phyloP scores from a whole-genome alignment of 2,797 vertebrate species.

The Gastrophryne carolinensis region DNA sequence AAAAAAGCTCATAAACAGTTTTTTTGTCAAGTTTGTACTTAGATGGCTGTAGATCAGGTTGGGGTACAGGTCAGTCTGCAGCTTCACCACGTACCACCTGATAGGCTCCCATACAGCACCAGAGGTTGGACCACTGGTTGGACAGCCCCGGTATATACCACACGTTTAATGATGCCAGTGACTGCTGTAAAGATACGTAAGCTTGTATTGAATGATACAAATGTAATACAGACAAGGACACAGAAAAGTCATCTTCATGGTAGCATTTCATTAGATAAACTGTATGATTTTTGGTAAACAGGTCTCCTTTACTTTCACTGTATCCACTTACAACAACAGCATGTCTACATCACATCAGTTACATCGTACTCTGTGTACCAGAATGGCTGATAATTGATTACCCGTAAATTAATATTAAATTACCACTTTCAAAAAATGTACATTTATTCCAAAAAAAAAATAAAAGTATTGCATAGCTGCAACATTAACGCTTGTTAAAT shows the following conservation, averaged over 20 bases:
- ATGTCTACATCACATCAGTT: constrained; percentile 35
- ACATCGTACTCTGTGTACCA: constrained; percentile 33
- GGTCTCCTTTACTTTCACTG: constrained; percentile 13
- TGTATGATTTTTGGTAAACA: background rate
- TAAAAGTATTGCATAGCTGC: constrained; percentile 75
- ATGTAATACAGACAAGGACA: background rate
- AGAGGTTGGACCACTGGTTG: no score
- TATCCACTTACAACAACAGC: constrained; percentile 7
- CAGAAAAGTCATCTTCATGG: no score
- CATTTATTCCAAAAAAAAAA: constrained; percentile 56
- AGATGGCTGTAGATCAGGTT: no score
- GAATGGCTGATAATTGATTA: constrained; percentile 47
- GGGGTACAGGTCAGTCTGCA: no score
- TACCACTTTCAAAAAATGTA: constrained; percentile 39
- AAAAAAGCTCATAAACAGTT: no score
- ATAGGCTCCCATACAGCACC: no score
- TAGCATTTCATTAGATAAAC: background rate
- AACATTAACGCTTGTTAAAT: constrained; percentile 65
- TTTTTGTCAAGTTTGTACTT: no score
- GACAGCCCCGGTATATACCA: no score
- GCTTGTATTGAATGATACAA: background rate
- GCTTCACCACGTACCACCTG: no score
- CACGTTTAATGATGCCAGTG: no score
- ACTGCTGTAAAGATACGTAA: background rate
- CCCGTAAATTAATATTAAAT: constrained; percentile 45